Evolutionary conservation across 2,888 invertebrate genomes (phyloP).

Genomic region (Lucinisca nassula): DNA sequence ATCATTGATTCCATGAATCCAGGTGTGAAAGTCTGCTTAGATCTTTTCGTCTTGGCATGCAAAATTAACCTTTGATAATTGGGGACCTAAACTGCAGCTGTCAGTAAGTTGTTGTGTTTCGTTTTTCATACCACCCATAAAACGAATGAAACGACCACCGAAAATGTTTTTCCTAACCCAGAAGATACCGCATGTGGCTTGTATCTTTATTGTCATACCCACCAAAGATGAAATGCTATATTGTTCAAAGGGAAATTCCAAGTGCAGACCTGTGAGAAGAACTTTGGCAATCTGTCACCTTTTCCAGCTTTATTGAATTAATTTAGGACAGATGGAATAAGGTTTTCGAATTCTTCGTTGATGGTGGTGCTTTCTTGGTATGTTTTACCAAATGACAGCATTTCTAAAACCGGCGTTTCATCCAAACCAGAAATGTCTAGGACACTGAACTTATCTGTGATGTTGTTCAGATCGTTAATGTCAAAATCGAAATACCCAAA

Average conservation of each 20-base stretch:
- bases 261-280: neutral
- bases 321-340: neutral
- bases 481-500: neutral
- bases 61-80: slow-evolving; percentile 28
- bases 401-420: no score
- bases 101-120: slow-evolving; percentile 2
- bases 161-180: neutral
- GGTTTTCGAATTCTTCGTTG: neutral
- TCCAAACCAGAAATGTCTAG: no score
- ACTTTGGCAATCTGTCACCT: neutral
- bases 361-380: no score
- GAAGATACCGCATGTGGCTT: neutral
- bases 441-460: no score
- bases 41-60: slow-evolving; percentile 16
- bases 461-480: neutral
- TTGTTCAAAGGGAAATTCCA: neutral
- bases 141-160: slow-evolving; percentile 25
- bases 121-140: slow-evolving; percentile 38
- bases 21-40: neutral
- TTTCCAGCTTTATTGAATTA: neutral
- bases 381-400: no score
- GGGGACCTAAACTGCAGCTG: neutral
- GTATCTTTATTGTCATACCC: neutral
- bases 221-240: neutral
- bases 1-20: neutral